phyloP scores from a whole-genome alignment of 2,888 invertebrate genomes.

The Hoplodrina blanda region DNA sequence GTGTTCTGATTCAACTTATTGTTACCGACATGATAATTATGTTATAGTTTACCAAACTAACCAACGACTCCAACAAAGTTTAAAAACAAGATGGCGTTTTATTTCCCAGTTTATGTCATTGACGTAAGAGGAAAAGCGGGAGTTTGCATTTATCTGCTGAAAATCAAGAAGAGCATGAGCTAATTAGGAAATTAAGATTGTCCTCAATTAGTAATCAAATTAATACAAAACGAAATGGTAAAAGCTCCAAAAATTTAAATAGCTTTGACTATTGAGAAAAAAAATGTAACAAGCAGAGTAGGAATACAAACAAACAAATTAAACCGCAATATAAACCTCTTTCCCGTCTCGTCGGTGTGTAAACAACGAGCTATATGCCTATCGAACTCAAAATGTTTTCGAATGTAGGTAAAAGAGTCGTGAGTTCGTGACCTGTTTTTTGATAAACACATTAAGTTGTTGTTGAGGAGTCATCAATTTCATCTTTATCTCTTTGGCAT shows the following conservation, averaged over 20 bases:
- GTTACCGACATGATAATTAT: slow-evolving; percentile 27
- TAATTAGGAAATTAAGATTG: too few species aligned
- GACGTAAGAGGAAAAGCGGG: neutral
- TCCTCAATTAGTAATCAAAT: too few species aligned
- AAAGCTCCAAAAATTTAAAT: slow-evolving; percentile 1
- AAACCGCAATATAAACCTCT: slow-evolving; percentile 26
- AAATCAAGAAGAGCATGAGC: neutral
- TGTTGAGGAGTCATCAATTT: slow-evolving; percentile 5
- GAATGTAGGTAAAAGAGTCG: slow-evolving; percentile 13
- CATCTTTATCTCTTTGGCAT: slow-evolving; percentile 1
- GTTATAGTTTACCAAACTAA: slow-evolving; percentile 1
- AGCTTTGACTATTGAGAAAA: slow-evolving; percentile 2
- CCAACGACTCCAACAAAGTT: neutral
- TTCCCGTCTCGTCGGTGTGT: slow-evolving; percentile 5
- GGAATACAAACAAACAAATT: slow-evolving; percentile 31
- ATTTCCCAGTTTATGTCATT: neutral
- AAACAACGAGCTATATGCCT: slow-evolving; percentile 22
- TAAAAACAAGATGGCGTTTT: neutral
- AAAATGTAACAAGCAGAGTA: slow-evolving; percentile 15
- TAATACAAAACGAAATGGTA: neutral
- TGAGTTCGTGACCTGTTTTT: slow-evolving; percentile 20
- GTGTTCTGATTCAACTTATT: slow-evolving; percentile 43
- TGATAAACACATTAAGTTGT: slow-evolving; percentile 2
- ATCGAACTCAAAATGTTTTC: slow-evolving; percentile 5
- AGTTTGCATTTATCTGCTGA: neutral